Evolutionary conservation across 2,797 vertebrate genomes (phyloP).

Genomic region (Acrocephalus scirpaceus): DNA sequence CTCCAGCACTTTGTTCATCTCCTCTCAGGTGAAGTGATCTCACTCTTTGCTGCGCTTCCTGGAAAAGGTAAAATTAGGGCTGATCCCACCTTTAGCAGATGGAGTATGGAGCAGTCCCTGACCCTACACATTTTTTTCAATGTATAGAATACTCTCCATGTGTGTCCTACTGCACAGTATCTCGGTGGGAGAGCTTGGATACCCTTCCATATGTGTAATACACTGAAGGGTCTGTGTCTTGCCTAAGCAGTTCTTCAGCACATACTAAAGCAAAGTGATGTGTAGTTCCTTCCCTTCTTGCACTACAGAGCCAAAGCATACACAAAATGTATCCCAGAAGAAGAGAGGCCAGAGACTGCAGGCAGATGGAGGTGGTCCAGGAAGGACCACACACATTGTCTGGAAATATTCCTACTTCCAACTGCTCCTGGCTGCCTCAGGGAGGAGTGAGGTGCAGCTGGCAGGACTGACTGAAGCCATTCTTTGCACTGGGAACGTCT

Average conservation of each 20-base stretch:
- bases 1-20: not conserved
- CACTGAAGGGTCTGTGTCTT: not conserved
- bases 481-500: not conserved
- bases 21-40: not conserved
- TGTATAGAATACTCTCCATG: not conserved
- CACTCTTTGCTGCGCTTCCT: not conserved
- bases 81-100: not conserved
- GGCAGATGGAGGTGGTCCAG: not conserved
- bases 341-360: not conserved
- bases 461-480: not conserved
- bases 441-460: not conserved
- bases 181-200: not conserved
- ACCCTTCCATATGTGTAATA: not conserved
- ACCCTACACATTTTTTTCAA: not conserved
- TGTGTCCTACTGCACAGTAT: not conserved
- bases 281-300: not conserved
- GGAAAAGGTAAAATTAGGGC: not conserved
- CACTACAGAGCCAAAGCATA: not conserved
- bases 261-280: not conserved
- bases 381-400: not conserved
- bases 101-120: not conserved
- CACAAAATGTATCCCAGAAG: not conserved
- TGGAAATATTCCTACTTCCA: not conserved
- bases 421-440: not conserved
- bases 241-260: not conserved